Conservation (phyloP, 2,113 vertebrate genomes). For the Mobula hypostoma region DNA sequence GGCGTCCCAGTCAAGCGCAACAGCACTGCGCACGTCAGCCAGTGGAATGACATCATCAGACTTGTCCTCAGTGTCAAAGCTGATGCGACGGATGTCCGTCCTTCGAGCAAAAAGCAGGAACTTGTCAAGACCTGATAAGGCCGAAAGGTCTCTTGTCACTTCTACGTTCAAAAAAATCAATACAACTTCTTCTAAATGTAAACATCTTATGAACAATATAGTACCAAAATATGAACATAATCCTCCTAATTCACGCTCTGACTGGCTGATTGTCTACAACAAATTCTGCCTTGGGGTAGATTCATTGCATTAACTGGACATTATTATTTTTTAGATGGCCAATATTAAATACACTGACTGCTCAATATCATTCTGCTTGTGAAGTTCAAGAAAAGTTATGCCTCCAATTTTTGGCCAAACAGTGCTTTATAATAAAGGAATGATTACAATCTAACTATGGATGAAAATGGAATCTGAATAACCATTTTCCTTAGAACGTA, state of each 20-base stretch:
- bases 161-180: conserved; percentile 71
- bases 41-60: conserved; percentile 94
- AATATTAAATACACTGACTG: not conserved
- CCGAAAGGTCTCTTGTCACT: conserved; percentile 98
- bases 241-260: not conserved
- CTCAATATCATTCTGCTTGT: not conserved
- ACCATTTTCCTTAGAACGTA: not conserved
- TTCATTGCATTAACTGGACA: not conserved
- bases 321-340: not conserved
- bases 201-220: conserved; percentile 42
- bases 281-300: not conserved
- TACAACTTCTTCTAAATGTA: conserved; percentile 37
- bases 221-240: conserved; percentile 56
- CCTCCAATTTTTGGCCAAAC: not conserved
- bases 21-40: conserved; percentile 90
- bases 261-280: not conserved
- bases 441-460: not conserved
- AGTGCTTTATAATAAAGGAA: not conserved
- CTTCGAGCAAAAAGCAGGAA: conserved; percentile 99
- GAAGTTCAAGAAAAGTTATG: not conserved
- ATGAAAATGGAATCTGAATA: not conserved
- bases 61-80: conserved; percentile 95
- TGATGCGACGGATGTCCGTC: conserved; percentile 99
- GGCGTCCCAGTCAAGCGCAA: conserved; percentile 94
- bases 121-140: conserved; percentile 99